Evolutionary conservation across 2,113 vertebrate species (phyloP).

Genomic region (Thermophis baileyi): DNA sequence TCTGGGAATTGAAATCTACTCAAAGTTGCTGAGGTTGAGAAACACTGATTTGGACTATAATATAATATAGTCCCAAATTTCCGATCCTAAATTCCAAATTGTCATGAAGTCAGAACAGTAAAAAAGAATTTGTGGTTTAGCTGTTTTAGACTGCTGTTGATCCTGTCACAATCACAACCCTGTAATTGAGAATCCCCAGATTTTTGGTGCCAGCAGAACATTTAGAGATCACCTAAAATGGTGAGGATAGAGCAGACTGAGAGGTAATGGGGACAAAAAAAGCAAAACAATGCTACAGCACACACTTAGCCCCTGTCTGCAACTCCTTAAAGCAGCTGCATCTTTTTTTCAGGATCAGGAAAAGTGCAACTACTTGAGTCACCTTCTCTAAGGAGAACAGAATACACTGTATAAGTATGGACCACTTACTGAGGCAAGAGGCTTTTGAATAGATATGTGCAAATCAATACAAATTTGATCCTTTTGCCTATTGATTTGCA

Average conservation of each 20-base stretch:
- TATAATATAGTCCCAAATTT: not conserved
- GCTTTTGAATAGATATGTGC: not conserved
- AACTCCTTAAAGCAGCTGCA: not conserved
- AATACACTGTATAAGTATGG: not conserved
- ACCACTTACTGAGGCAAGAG: not conserved
- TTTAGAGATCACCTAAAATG: not conserved
- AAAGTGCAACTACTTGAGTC: not conserved
- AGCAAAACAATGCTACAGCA: not conserved
- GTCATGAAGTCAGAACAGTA: not conserved
- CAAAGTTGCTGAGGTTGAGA: not conserved
- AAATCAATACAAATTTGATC: not conserved
- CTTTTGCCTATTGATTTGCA: not conserved
- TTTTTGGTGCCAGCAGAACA: not conserved
- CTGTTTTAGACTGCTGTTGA: not conserved
- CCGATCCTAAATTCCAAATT: not conserved
- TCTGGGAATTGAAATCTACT: not conserved
- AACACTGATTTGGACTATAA: not conserved
- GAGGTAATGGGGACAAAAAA: not conserved
- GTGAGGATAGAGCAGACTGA: not conserved
- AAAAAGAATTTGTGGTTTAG: not conserved
- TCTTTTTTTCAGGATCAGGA: not conserved
- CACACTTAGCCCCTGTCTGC: not conserved
- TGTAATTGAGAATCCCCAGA: not conserved
- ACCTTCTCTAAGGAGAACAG: not conserved
- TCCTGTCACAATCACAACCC: not conserved